Conservation (phyloP, 2,113 vertebrate genomes). For the Silurus meridionalis region DNA sequence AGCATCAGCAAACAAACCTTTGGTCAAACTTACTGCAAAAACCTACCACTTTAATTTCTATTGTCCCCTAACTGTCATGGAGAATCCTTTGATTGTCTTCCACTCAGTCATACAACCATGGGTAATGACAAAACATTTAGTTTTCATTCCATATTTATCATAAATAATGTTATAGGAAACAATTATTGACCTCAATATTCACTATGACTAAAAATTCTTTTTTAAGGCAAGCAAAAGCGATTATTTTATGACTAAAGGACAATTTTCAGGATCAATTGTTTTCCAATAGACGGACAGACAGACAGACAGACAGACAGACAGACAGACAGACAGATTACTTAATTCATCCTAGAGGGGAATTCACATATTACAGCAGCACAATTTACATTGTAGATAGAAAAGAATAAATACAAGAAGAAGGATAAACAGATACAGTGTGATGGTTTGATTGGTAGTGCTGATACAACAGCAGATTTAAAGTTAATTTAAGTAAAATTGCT, state of each 20-base stretch:
- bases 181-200: not conserved
- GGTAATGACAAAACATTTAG: not conserved
- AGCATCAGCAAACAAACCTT: no score
- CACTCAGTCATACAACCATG: not conserved
- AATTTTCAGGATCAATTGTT: not conserved
- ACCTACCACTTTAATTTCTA: not conserved
- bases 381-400: no score
- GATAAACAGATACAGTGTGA: no score
- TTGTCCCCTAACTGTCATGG: not conserved
- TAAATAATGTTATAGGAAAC: not conserved
- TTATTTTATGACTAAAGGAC: not conserved
- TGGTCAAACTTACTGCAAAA: not conserved
- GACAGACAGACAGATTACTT: no score
- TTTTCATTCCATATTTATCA: not conserved
- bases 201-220: not conserved
- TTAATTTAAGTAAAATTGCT: no score
- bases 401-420: no score
- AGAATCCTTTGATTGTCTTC: not conserved
- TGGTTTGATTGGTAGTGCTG: no score
- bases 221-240: not conserved
- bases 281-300: no score
- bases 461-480: no score
- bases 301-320: no score
- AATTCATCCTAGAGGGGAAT: no score
- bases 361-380: no score